These are phyloP conservation scores for Corythaeola cristata DNA, from an alignment of 2,113 vertebrate genomes.

Conservation along the genomic window DNA sequence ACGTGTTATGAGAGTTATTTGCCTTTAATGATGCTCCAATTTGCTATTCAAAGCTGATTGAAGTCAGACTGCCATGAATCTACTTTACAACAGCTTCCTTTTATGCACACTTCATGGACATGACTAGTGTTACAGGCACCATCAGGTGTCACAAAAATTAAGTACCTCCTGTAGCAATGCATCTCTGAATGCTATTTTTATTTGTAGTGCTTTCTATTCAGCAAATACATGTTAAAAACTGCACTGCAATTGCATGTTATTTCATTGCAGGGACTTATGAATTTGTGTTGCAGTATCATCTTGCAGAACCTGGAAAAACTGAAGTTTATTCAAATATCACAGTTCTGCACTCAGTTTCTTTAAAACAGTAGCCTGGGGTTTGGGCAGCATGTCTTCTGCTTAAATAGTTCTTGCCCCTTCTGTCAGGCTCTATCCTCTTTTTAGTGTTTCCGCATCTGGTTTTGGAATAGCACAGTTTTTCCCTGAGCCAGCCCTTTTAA, in stretches of 20 bases:
- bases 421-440: neutral
- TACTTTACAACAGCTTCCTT: constrained; percentile 5
- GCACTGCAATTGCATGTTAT: neutral
- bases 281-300: neutral
- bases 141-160: constrained; percentile 32
- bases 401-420: neutral
- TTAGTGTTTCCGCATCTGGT: neutral
- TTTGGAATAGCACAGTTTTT: neutral
- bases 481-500: neutral
- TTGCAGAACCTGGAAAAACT: neutral
- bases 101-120: neutral
- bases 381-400: neutral
- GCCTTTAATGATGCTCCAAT: neutral
- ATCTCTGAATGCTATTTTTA: neutral
- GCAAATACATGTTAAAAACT: neutral
- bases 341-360: neutral
- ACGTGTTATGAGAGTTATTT: neutral
- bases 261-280: neutral
- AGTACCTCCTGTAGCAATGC: neutral
- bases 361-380: neutral
- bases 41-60: constrained; percentile 8
- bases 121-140: neutral
- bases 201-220: neutral
- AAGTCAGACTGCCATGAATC: constrained; percentile 3
- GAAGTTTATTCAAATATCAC: neutral